phyloP scores from a whole-genome alignment of 1,140 invertebrate species.

The Lycorma delicatula region DNA sequence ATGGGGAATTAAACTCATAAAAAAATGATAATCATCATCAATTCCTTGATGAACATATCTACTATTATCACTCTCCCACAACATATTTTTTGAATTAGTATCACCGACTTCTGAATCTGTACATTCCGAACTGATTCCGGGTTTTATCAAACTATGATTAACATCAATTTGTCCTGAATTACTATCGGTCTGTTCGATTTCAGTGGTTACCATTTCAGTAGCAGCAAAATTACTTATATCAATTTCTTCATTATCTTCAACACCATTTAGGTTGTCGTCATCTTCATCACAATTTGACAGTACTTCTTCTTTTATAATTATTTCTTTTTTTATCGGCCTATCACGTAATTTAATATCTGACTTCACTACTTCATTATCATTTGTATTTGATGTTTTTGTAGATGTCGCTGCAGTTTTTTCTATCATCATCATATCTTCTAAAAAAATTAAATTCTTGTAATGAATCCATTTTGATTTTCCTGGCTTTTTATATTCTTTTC shows the following conservation, averaged over 20 bases:
- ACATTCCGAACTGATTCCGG: slow-evolving; percentile 5
- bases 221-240: not conserved
- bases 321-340: not conserved
- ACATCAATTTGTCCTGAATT: not conserved
- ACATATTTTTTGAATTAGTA: too few relatives aligned
- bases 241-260: not conserved
- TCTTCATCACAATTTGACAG: not conserved
- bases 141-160: not conserved
- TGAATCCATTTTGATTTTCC: slow-evolving; percentile 3
- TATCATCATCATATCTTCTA: not conserved
- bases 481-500: not conserved
- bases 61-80: not conserved
- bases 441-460: not conserved
- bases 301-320: not conserved
- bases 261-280: not conserved
- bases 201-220: not conserved
- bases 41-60: not conserved
- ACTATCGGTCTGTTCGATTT: not conserved
- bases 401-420: not conserved
- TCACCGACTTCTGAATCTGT: too few relatives aligned
- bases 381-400: not conserved
- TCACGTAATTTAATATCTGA: not conserved
- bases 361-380: not conserved
- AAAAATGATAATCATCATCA: slow-evolving; percentile 10
- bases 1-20: slow-evolving; percentile 10